Percentiles rank a stretch among this genome's conserved stretches.
Conservation (phyloP, 2,797 vertebrate genomes). For the Gambelia wislizenii region DNA sequence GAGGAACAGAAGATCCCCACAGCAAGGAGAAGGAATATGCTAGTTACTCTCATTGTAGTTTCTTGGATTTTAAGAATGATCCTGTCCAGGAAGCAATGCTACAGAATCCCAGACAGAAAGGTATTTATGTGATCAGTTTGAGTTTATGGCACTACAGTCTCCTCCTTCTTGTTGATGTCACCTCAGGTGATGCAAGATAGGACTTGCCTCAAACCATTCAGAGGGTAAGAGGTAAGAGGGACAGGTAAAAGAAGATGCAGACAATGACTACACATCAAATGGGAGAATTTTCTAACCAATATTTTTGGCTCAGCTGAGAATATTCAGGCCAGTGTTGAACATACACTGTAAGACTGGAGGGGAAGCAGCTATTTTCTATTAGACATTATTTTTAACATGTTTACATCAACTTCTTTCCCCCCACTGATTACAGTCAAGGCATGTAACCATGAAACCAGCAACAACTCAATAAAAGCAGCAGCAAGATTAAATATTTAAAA, state of each 20-base stretch:
- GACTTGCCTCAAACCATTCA: not conserved
- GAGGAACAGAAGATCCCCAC: constrained; percentile 50
- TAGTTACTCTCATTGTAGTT: constrained; percentile 56
- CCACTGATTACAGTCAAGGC: not conserved
- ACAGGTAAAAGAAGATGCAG: not conserved
- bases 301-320: not conserved
- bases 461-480: not conserved
- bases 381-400: not conserved
- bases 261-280: not conserved
- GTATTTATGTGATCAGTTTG: constrained; percentile 37
- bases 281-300: not conserved
- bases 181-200: not conserved
- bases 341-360: too few species aligned
- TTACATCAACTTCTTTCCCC: not conserved
- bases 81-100: not conserved
- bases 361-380: not conserved
- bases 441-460: not conserved
- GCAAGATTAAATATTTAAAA: constrained; percentile 16
- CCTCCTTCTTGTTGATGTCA: constrained; percentile 19
- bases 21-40: constrained; percentile 58
- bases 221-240: not conserved
- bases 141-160: constrained; percentile 19
- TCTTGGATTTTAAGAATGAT: not conserved
- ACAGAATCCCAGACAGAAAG: not conserved
- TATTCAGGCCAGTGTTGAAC: not conserved